Percentiles rank a stretch among this genome's conserved stretches.
These are phyloP conservation scores for Colaptes auratus DNA, from an alignment of 2,113 vertebrate species.

Conservation along the genomic window DNA sequence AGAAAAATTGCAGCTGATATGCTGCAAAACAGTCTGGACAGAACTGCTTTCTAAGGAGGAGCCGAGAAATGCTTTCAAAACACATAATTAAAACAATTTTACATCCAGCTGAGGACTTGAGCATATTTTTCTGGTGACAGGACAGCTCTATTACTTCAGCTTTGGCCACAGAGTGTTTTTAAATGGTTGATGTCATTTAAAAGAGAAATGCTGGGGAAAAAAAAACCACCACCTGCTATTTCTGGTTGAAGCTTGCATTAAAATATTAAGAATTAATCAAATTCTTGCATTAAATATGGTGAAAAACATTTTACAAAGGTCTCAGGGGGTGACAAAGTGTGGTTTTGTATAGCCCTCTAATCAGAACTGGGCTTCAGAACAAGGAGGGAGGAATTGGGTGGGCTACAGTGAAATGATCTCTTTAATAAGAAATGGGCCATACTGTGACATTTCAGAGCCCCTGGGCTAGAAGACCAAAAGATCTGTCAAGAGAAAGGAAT, in stretches of 20 bases:
- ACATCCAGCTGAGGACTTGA: background rate
- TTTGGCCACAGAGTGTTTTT: background rate
- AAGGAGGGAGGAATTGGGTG: background rate
- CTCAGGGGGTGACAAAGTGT: background rate
- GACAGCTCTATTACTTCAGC: background rate
- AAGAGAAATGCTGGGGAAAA: background rate
- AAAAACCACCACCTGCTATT: background rate
- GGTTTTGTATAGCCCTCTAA: background rate
- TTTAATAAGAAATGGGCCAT: constrained; percentile 17
- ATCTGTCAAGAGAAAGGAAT: constrained; percentile 49
- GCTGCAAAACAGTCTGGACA: background rate
- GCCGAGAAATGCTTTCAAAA: background rate
- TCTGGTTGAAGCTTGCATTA: background rate
- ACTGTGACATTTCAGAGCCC: constrained; percentile 31
- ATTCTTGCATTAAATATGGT: background rate
- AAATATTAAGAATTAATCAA: background rate
- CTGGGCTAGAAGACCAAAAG: constrained; percentile 53
- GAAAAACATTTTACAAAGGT: background rate
- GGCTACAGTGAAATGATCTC: constrained; percentile 4
- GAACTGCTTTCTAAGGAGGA: background rate
- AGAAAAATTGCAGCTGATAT: background rate
- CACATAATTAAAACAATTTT: background rate
- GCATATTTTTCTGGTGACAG: background rate
- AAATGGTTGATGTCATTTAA: background rate
- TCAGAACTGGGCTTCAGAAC: background rate